These are phyloP conservation scores for Creontiades dilutus DNA, from an alignment of 2,888 invertebrate species.

Conservation along the genomic window DNA sequence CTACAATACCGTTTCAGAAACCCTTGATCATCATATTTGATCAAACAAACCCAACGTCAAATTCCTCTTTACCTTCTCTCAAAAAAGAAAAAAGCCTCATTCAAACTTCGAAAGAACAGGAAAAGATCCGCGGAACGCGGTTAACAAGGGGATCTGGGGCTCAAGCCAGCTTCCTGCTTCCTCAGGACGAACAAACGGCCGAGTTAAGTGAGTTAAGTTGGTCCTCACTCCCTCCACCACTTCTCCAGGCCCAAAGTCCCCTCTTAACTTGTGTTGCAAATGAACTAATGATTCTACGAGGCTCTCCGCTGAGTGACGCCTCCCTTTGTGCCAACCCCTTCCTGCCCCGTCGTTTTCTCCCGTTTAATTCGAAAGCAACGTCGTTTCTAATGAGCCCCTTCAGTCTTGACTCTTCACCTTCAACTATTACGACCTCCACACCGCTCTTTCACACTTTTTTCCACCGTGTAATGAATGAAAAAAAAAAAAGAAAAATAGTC, in stretches of 20 bases:
- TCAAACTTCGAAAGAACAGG: neutral
- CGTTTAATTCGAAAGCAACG: constrained; percentile 5
- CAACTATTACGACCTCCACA: constrained; percentile 13
- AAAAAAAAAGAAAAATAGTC: no score
- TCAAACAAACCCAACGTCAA: no score
- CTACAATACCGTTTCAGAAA: no score
- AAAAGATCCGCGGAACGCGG: neutral
- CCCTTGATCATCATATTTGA: no score
- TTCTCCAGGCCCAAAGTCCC: neutral
- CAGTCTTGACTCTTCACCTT: constrained; percentile 7
- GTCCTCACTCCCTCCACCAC: neutral
- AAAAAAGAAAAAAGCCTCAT: neutral
- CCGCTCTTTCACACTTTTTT: neutral
- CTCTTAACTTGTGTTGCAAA: constrained; percentile 39
- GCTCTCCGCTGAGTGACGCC: neutral
- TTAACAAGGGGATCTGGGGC: constrained; percentile 11
- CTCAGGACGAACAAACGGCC: neutral
- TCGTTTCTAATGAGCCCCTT: constrained; percentile 24
- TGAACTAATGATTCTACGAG: constrained; percentile 20
- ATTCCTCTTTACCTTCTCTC: no score
- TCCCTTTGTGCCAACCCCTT: neutral
- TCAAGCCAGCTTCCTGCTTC: neutral
- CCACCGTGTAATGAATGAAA: neutral
- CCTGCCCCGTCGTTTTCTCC: neutral
- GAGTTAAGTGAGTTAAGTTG: constrained; percentile 34